Evolutionary conservation across 2,888 invertebrate genomes (phyloP), one percentile per base, ranked within the genome.

Genomic region (Ischnura elegans): DNA sequence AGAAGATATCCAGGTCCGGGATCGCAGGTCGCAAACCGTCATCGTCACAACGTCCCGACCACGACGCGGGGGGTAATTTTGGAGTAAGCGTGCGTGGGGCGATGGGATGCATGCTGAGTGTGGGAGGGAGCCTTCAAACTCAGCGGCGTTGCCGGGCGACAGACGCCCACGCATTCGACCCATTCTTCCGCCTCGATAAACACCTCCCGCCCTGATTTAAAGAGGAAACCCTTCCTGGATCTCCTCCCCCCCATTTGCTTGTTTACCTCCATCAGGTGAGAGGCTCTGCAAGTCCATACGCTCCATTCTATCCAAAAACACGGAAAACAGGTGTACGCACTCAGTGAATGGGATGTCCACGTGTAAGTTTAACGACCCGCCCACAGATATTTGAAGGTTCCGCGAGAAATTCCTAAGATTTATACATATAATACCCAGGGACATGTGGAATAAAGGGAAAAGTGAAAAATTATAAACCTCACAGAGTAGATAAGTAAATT

Each of bases 61-160:
- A 76, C 36, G 76, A 76, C 76, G 36, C 76, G 36, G 76, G 76
- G 36, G 29, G 76, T 76, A 76, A 76, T 76, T 76, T 76, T 76
- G 76, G 76, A 76, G n/a, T n/a, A n/a, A 76, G 76, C 29, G 76
- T 36, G 76, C 36, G 76, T 76, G 36, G 76, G 76, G 10, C 25
- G 36, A 51, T 13, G 8, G 51, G 51, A n/a, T n/a, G n/a, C n/a
- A n/a, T n/a, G n/a, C n/a, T n/a, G n/a, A 19, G 51, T 19, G 51
- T 19, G 2, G 2, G 76, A 36, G n/a, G n/a, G 76, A 76, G 76
- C 29, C 29, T 76, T 76, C 36, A 76, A 76, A 76, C 76, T 76
- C 76, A n/a, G 76, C 76, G 76, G 36, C 25, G 76, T 76, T 76
- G 76, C 76, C 76, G 29, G 36, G 76, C 76, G 76, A 76, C 76